Evolutionary conservation across 2,888 invertebrate genomes (phyloP).

Genomic region (Gari tellinella): DNA sequence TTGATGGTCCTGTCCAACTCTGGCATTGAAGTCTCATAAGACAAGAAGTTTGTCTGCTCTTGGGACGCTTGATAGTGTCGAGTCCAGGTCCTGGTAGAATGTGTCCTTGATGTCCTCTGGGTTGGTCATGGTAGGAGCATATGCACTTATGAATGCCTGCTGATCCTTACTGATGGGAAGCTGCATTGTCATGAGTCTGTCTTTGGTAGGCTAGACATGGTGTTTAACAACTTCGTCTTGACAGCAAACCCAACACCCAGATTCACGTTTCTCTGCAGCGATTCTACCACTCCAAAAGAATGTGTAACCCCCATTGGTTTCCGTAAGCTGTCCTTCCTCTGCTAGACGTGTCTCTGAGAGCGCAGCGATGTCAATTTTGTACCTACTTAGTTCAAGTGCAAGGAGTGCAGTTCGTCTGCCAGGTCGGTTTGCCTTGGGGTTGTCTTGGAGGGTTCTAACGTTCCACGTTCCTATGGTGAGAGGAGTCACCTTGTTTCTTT

Average conservation of each 20-base stretch:
- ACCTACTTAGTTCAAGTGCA: not conserved
- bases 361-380: constrained; percentile 21
- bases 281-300: constrained; percentile 18
- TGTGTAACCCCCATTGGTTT: constrained; percentile 1
- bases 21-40: not conserved
- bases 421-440: constrained; percentile 1
- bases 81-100: constrained; percentile 13
- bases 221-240: not conserved
- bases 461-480: constrained; percentile 14
- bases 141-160: constrained; percentile 15
- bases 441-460: constrained; percentile 9
- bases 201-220: not conserved
- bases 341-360: constrained; percentile 6
- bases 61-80: no score
- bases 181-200: constrained; percentile 9
- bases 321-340: constrained; percentile 6
- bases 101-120: constrained; percentile 11
- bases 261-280: not conserved
- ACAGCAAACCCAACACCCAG: constrained; percentile 11
- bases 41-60: constrained; percentile 11
- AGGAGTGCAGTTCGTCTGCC: constrained; percentile 4
- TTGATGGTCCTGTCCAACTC: constrained; percentile 4
- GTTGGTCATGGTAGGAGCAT: constrained; percentile 26
- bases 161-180: not conserved
- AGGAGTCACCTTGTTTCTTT: not conserved